Evolutionary conservation across 2,113 vertebrate species (phyloP).

Genomic region (Rhabdornis inornatus): DNA sequence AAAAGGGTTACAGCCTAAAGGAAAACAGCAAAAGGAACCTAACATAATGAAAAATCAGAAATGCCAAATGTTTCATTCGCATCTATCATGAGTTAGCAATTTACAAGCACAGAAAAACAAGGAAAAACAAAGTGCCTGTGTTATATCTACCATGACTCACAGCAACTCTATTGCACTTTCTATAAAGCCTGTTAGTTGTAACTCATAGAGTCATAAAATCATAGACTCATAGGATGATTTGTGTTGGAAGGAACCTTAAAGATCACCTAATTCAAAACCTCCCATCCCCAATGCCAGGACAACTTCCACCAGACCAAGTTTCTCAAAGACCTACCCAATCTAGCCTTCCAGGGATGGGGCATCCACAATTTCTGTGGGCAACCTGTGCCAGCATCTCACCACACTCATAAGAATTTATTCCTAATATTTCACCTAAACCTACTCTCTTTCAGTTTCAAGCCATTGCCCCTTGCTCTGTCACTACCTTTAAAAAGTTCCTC

Average conservation of each 20-base stretch:
- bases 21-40: not conserved
- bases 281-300: not conserved
- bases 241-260: not conserved
- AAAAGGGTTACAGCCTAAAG: not conserved
- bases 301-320: not conserved
- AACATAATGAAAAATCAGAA: constrained; percentile 18
- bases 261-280: not conserved
- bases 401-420: not conserved
- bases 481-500: not conserved
- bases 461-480: not conserved
- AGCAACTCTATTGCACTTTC: constrained; percentile 4
- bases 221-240: not conserved
- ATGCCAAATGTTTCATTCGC: not conserved
- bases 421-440: not conserved
- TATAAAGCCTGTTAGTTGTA: not conserved
- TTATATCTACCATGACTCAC: constrained; percentile 29
- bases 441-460: not conserved
- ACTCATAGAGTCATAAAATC: not conserved
- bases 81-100: constrained; percentile 26
- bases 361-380: not conserved
- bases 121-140: not conserved
- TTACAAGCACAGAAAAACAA: constrained; percentile 21
- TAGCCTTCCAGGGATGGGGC: not conserved
- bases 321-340: not conserved
- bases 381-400: not conserved